Evolutionary conservation across 2,797 vertebrate species (phyloP).

Genomic region (Yasuhikotakia modesta): DNA sequence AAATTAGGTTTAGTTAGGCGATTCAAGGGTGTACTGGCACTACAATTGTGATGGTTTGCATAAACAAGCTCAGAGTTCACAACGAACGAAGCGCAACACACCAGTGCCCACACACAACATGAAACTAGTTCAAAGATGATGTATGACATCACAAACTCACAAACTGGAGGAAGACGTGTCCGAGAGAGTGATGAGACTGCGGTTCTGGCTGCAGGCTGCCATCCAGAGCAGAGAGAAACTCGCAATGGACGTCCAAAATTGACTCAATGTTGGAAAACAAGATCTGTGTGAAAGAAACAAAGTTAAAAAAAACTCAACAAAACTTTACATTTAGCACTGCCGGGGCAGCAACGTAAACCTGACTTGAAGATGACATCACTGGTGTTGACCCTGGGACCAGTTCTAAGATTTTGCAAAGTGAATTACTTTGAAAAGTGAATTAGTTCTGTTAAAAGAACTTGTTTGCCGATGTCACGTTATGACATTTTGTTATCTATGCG

Average conservation of each 20-base stretch:
- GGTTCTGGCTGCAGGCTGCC: conserved; percentile 90
- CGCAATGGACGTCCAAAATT: conserved; percentile 91
- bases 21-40: neutral
- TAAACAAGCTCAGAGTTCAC: neutral
- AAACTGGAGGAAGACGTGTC: conserved; percentile 93
- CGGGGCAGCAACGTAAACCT: too few relatives aligned
- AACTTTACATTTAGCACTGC: too few relatives aligned
- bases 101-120: too few relatives aligned
- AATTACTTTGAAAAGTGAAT: too few relatives aligned
- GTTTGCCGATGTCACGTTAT: neutral
- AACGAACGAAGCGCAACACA: neutral
- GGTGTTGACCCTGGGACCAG: neutral
- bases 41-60: neutral
- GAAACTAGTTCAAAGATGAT: neutral
- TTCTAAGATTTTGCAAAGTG: neutral
- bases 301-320: conserved; percentile 11
- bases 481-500: neutral
- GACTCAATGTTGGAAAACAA: conserved; percentile 98
- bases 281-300: conserved; percentile 76
- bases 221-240: conserved; percentile 89
- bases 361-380: neutral
- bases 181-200: conserved; percentile 90
- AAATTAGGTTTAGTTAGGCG: neutral
- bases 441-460: neutral
- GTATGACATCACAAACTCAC: conserved; percentile 79